Conservation (phyloP, 2,888 invertebrate genomes). For the Pristionchus exspectatus region DNA sequence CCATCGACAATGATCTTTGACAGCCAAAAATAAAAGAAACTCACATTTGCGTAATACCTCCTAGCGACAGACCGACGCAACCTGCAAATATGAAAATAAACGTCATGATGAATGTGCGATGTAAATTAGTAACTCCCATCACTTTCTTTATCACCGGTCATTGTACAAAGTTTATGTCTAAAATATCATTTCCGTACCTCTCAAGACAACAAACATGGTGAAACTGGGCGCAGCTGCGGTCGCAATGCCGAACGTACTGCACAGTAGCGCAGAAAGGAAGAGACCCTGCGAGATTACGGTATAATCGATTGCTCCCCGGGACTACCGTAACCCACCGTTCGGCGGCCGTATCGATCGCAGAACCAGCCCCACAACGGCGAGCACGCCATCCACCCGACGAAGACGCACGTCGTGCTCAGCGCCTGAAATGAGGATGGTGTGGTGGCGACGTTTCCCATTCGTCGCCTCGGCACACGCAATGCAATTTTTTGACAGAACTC, state of each 20-base stretch:
- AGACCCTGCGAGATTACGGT: constrained; percentile 84
- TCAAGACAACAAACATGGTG: constrained; percentile 89
- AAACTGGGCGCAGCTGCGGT: constrained; percentile 93
- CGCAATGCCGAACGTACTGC: constrained; percentile 93
- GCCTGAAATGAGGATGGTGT: constrained; percentile 86
- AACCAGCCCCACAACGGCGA: constrained; percentile 95
- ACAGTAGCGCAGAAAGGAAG: constrained; percentile 90
- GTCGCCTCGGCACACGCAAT: background rate
- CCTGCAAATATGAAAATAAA: background rate
- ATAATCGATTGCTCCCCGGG: background rate
- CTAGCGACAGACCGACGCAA: constrained; percentile 93
- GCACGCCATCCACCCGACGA: constrained; percentile 96
- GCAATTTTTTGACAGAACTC: background rate
- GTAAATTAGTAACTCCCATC: background rate
- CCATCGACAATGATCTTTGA: background rate
- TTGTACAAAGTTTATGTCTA: background rate
- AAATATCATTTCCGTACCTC: constrained; percentile 82
- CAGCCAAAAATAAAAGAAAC: background rate
- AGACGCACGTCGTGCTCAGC: constrained; percentile 92
- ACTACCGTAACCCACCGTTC: constrained; percentile 58
- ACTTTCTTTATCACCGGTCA: background rate
- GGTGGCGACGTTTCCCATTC: background rate
- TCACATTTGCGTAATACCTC: constrained; percentile 95
- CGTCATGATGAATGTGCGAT: no score
- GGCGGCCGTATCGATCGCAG: constrained; percentile 84